These are phyloP conservation scores for Physella acuta DNA, from an alignment of 1,140 invertebrate species.

Conservation along the genomic window DNA sequence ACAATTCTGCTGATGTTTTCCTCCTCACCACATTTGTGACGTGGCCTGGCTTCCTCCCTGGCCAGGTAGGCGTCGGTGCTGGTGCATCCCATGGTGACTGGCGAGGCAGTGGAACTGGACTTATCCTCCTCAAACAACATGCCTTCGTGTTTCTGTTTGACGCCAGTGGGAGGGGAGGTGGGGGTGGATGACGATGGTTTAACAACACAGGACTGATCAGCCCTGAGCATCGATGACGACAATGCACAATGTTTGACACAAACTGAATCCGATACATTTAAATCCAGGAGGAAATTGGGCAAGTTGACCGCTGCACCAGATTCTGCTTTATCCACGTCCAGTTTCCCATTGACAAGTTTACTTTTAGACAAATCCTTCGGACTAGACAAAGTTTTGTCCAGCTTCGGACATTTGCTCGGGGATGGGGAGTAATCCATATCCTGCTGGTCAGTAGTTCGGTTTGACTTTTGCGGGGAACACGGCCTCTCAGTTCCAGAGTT, in stretches of 20 bases:
- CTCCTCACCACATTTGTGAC: not conserved
- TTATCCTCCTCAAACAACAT: not conserved
- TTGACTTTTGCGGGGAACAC: not conserved
- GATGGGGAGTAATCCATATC: not conserved
- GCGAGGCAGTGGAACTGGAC: not conserved
- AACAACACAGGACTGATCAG: slow-evolving; percentile 2
- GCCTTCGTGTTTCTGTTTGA: slow-evolving; percentile 7
- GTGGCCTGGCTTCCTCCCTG: not conserved
- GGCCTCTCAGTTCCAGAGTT: not conserved
- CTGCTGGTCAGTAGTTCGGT: not conserved
- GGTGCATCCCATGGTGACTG: not conserved
- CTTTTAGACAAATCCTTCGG: not conserved
- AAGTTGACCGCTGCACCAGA: not conserved
- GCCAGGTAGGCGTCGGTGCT: slow-evolving; percentile 3
- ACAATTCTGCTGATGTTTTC: not conserved
- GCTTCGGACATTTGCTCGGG: not conserved
- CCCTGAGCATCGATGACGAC: not conserved
- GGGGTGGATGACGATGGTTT: not conserved
- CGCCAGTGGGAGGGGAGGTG: not conserved
- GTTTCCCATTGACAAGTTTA: not conserved
- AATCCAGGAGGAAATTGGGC: slow-evolving; percentile 21
- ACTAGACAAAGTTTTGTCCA: not conserved
- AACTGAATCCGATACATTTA: not conserved
- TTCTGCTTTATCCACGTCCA: not conserved
- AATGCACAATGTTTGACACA: not conserved